phyloP scores from a whole-genome alignment of 2,113 vertebrate genomes.

The Hyperoodon ampullatus region DNA sequence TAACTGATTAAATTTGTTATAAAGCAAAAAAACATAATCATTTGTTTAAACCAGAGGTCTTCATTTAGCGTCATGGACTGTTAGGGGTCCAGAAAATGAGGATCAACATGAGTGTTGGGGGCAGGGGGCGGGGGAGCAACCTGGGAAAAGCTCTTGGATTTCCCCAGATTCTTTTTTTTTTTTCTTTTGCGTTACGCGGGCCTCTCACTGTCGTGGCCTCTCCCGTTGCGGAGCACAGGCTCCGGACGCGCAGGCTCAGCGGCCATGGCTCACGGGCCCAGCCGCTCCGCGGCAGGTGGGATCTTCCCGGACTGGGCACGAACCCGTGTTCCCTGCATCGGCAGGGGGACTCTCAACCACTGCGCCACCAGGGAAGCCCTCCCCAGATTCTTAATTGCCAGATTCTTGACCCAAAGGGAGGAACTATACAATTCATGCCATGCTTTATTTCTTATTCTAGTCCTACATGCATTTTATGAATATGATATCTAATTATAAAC shows the following conservation, averaged over 20 bases:
- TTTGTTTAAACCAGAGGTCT: not conserved
- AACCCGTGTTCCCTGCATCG: too few species aligned
- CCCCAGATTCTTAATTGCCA: not conserved
- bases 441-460: not conserved
- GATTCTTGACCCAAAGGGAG: not conserved
- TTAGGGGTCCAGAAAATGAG: not conserved
- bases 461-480: not conserved
- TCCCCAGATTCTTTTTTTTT: not conserved
- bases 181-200: too few species aligned
- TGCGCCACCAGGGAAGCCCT: too few species aligned
- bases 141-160: not conserved
- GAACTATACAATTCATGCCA: not conserved
- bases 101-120: not conserved
- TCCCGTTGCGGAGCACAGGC: too few species aligned
- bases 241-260: too few species aligned
- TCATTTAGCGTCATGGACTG: not conserved
- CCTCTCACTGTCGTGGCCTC: too few species aligned
- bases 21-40: too few species aligned
- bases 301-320: too few species aligned
- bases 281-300: too few species aligned
- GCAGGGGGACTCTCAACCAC: too few species aligned
- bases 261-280: too few species aligned
- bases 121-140: accelerated
- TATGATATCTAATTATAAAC: not conserved
- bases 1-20: too few species aligned